Evolutionary conservation across 2,888 invertebrate species (phyloP), one percentile per base, ranked within the genome.

Genomic region (Caenorhabditis macrosperma): DNA sequence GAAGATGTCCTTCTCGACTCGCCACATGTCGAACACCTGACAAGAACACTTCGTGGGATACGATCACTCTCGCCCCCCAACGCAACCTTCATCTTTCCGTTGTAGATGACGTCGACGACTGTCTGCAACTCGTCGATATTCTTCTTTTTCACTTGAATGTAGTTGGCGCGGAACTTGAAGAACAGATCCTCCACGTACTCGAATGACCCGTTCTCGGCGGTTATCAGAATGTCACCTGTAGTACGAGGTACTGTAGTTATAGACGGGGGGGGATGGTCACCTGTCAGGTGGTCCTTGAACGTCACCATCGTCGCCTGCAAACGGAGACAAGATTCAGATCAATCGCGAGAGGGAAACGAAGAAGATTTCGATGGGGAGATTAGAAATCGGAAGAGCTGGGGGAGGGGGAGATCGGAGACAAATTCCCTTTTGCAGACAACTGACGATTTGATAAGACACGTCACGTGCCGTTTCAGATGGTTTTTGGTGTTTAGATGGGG

Each of bases 1-100:
- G 30, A 72, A 72, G 12, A 72, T 72, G 44, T 72, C 72, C 33
- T 72, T 72, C 24, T 72, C 72, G 6, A 72, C 72, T n/a, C 64
- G 35, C 72, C 72, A 72, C 72, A 72, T 72, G 38, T 72, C 72
- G 48, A 71, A 71, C 15, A 60, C 61, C 69, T 60, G 50, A 50
- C 59, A 69, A 12, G 15, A 22, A 50, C n/a, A n/a, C n/a, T n/a
- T n/a, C n/a, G n/a, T n/a, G n/a, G n/a, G n/a, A n/a, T n/a, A n/a
- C n/a, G n/a, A n/a, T n/a, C n/a, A n/a, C n/a, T n/a, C n/a, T n/a
- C n/a, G n/a, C n/a, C n/a, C n/a, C n/a, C n/a, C n/a, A n/a, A n/a
- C n/a, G n/a, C n/a, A 5, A 71, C 71, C 38, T 72, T 72, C 72
- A 72, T 64, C 38, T 64, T 55, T 24, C 57, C 55, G 7, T 63